A percentile compares a stretch with the other conserved stretches of the same genome.
Evolutionary conservation across 2,888 invertebrate species (phyloP).

Genomic region (Helobdella robusta): DNA sequence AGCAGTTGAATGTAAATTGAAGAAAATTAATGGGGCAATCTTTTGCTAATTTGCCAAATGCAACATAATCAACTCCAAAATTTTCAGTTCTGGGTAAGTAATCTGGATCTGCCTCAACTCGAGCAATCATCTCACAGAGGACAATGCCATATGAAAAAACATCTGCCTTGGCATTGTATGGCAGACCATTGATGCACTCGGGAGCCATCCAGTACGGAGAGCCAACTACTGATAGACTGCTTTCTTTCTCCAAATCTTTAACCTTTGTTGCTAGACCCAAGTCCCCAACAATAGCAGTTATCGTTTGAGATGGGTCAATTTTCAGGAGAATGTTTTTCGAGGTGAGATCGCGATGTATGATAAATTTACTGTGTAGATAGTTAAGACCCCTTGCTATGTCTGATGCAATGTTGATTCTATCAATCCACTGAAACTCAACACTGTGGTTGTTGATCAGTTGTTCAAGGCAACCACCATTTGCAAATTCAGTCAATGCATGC

Average conservation of each 20-base stretch:
- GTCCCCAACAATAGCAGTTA: constrained; percentile 84
- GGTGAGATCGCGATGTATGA: constrained; percentile 90
- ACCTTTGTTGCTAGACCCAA: constrained; percentile 89
- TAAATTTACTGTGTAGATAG: constrained; percentile 80
- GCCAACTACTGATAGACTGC: constrained; percentile 80
- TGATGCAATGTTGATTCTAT: constrained; percentile 70
- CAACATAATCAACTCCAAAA: constrained; percentile 90
- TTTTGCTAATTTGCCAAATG: constrained; percentile 69
- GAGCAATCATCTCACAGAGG: constrained; percentile 85
- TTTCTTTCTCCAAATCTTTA: too few relatives aligned
- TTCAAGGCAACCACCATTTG: constrained; percentile 85
- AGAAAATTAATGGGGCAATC: constrained; percentile 53
- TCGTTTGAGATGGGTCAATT: constrained; percentile 54
- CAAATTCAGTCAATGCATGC: constrained; percentile 89
- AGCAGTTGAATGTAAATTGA: constrained; percentile 80
- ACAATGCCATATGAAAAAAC: constrained; percentile 94
- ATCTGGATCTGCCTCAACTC: constrained; percentile 84
- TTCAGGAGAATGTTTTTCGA: constrained; percentile 89
- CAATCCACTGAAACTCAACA: constrained; percentile 62
- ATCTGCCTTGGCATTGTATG: constrained; percentile 68
- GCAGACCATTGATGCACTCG: constrained; percentile 82
- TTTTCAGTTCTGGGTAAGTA: constrained; percentile 76
- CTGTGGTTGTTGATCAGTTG: constrained; percentile 70
- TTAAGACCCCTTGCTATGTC: constrained; percentile 80
- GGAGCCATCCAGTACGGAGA: constrained; percentile 98